Evolutionary conservation across 2,113 vertebrate species (phyloP).

Genomic region (Ctenomys sociabilis): DNA sequence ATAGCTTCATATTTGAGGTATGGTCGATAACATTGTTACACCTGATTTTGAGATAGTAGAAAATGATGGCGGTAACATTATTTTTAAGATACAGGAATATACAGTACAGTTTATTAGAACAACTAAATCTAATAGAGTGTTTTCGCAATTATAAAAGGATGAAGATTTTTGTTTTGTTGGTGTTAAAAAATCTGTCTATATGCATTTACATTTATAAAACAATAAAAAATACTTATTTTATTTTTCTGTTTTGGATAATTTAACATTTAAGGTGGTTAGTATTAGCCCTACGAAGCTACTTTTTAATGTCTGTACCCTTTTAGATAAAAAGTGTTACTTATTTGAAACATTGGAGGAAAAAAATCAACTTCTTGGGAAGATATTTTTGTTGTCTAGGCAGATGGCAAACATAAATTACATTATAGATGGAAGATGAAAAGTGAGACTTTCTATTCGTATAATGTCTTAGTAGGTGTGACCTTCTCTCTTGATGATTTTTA

Average conservation of each 20-base stretch:
- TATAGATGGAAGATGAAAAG: slow-evolving; percentile 12
- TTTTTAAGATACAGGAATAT: slow-evolving; percentile 24
- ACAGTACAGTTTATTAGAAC: slow-evolving; percentile 12
- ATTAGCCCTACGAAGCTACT: not conserved
- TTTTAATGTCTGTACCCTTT: not conserved
- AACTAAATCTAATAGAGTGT: not conserved
- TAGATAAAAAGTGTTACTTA: not conserved
- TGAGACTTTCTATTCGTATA: not conserved
- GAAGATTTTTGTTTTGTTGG: not conserved
- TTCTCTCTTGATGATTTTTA: slow-evolving; percentile 8
- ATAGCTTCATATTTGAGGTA: slow-evolving; percentile 18
- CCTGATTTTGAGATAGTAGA: slow-evolving; percentile 17
- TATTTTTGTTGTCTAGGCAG: not conserved
- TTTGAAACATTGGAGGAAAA: not conserved
- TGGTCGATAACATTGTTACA: not conserved
- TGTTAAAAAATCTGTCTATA: slow-evolving; percentile 2
- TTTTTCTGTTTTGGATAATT: slow-evolving; percentile 47
- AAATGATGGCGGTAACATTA: not conserved
- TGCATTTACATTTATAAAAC: not conserved
- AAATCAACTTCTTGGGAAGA: not conserved
- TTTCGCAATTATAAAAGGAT: slow-evolving; percentile 33
- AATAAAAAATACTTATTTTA: not conserved
- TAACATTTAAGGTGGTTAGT: not conserved
- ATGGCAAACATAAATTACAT: not conserved
- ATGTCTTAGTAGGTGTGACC: not conserved